phyloP scores from a whole-genome alignment of 2,888 invertebrate species.

The Autographa pulchrina region DNA sequence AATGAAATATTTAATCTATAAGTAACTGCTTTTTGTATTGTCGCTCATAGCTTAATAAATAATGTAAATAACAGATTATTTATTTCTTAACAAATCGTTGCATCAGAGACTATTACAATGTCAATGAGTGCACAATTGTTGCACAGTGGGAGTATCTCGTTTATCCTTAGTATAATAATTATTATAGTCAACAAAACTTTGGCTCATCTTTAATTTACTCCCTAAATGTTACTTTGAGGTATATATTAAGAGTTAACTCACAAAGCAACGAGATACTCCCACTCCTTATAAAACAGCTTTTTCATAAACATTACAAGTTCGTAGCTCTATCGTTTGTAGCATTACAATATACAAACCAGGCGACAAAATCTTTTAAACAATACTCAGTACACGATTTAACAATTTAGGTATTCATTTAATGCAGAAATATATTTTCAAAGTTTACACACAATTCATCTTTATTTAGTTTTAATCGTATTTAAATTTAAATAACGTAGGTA shows the following conservation, averaged over 20 bases:
- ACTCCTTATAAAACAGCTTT: conserved; percentile 32
- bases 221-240: conserved; percentile 62
- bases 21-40: conserved; percentile 39
- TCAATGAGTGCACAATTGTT: conserved; percentile 52
- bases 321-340: conserved; percentile 39
- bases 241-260: conserved; percentile 57
- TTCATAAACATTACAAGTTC: conserved; percentile 31
- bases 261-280: conserved; percentile 61
- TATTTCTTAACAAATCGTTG: conserved; percentile 14
- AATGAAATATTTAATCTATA: conserved; percentile 29
- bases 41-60: conserved; percentile 50
- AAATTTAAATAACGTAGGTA: conserved; percentile 89
- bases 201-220: conserved; percentile 60
- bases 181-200: conserved; percentile 63
- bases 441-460: conserved; percentile 87
- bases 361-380: conserved; percentile 83
- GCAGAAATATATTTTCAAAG: conserved; percentile 86
- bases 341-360: conserved; percentile 72
- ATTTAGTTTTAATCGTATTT: conserved; percentile 87
- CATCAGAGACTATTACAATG: conserved; percentile 43
- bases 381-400: conserved; percentile 82
- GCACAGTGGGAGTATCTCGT: conserved; percentile 53
- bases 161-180: conserved; percentile 60
- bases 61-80: conserved; percentile 34
- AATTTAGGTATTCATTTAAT: conserved; percentile 85